Evolutionary conservation across 2,888 invertebrate species (phyloP), one percentile per base, ranked within the genome.

Genomic region (Uropetala carovei): DNA sequence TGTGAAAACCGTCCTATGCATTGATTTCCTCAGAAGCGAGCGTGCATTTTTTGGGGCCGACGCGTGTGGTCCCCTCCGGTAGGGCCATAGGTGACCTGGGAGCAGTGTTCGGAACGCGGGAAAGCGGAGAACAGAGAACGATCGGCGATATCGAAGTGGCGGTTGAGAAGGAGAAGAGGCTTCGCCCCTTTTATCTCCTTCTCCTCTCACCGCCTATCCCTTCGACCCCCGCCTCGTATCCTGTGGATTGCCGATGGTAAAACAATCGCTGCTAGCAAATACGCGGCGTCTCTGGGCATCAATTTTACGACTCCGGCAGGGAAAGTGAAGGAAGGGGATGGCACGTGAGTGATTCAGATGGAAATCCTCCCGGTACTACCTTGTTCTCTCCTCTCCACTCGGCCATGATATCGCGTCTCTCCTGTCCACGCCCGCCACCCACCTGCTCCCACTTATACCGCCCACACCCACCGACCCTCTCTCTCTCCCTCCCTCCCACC

Each of bases 211-310:
- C 9, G 60, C 59, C 13, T 60, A 43, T 56, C 85, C 59, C 86
- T 59, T 86, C 85, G 85, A 85, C 22, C 57, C 85, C 57, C 57
- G 22, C 59, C 85, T 85, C 58, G 85, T 64, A 16, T 64, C 64
- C 64, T 10, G 16, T 60, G 30, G 60, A 60, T 60, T 60, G 86
- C 43, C 64, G 89, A 30, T 59, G 64, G 89, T 89, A 89, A 89
- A 68, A 68, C 89, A 89, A 68, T 89, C 30, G 43, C 89, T 30
- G 64, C 64, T 43, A 68, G 89, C 89, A 89, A 89, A 68, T 89
- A 27, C 89, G 64, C 14, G 60, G 86, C 86, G 86, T 86, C 60
- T 60, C 59, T 11, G 59, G 89, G 68, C 89, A 89, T 89, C 89
- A 68, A 89, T 89, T 89, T 89, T 43, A 89, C 43, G 89, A 56